Conservation (phyloP, 2,113 vertebrate genomes). For the Clupea harengus region DNA sequence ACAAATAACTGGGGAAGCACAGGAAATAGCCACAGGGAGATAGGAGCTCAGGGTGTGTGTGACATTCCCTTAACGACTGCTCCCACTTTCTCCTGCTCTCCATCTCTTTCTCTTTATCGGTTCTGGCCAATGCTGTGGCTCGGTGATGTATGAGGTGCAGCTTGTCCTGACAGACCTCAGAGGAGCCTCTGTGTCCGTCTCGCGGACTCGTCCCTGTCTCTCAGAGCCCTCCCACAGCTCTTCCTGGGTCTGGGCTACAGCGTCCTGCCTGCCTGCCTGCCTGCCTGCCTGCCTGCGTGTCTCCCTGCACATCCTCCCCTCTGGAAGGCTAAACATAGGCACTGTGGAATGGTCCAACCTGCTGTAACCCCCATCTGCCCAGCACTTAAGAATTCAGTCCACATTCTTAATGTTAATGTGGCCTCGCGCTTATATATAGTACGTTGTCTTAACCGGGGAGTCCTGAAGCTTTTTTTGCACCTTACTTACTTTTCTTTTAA, state of each 20-base stretch:
- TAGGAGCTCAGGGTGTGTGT: slow-evolving; percentile 13
- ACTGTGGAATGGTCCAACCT: background rate
- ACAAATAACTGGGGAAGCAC: background rate
- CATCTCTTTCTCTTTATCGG: slow-evolving; percentile 1
- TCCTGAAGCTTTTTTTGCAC: too few relatives aligned
- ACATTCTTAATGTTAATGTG: background rate
- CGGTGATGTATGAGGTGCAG: slow-evolving; percentile 28
- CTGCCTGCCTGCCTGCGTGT: background rate
- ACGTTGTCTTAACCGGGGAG: background rate
- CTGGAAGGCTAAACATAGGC: background rate
- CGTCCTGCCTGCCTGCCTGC: background rate
- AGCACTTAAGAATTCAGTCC: background rate
- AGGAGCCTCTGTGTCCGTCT: background rate
- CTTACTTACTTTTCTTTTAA: too few relatives aligned
- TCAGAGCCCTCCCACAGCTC: background rate
- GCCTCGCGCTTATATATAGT: background rate
- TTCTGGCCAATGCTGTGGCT: background rate
- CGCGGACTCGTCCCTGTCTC: slow-evolving; percentile 10
- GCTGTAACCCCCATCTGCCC: background rate
- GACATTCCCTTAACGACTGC: background rate
- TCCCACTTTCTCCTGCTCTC: slow-evolving; percentile 1
- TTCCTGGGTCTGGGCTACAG: slow-evolving; percentile 11
- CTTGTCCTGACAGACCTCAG: background rate
- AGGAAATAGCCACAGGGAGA: slow-evolving; percentile 33
- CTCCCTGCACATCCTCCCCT: background rate